phyloP scores from a whole-genome alignment of 2,797 vertebrate species.

The Carcharodon carcharias region DNA sequence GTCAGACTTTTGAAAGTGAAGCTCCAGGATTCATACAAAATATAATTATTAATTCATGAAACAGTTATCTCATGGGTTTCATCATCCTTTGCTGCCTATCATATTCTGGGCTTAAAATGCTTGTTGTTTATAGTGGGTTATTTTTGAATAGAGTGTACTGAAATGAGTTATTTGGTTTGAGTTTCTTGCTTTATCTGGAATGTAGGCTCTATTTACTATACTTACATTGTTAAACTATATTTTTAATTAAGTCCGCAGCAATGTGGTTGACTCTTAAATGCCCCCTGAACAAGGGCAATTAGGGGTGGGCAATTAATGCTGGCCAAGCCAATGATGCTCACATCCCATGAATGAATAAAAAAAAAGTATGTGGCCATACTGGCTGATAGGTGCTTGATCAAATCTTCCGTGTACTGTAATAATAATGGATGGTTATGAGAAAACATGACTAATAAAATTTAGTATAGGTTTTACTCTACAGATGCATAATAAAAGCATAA shows the following conservation, averaged over 20 bases:
- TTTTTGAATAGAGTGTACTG: background rate
- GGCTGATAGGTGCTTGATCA: background rate
- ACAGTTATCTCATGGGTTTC: background rate
- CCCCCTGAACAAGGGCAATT: too few species aligned
- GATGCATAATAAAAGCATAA: background rate
- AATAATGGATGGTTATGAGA: background rate
- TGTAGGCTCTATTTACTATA: background rate
- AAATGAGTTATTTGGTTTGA: background rate
- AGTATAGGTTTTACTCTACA: background rate
- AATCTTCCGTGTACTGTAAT: background rate
- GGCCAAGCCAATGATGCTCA: too few species aligned
- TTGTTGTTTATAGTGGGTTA: background rate
- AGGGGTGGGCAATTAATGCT: too few species aligned
- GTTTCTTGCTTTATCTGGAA: background rate
- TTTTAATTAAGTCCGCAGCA: background rate
- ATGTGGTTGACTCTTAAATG: too few species aligned
- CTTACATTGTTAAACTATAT: background rate
- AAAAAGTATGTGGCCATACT: background rate
- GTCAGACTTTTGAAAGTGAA: background rate
- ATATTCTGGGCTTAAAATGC: background rate
- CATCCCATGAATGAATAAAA: too few species aligned
- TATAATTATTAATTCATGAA: slow-evolving; percentile 12
- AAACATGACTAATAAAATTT: background rate
- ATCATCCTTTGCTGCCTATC: background rate
- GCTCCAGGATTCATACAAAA: background rate